Evolutionary conservation across 2,113 vertebrate genomes (phyloP).

Genomic region (Entomyzon cyanotis): DNA sequence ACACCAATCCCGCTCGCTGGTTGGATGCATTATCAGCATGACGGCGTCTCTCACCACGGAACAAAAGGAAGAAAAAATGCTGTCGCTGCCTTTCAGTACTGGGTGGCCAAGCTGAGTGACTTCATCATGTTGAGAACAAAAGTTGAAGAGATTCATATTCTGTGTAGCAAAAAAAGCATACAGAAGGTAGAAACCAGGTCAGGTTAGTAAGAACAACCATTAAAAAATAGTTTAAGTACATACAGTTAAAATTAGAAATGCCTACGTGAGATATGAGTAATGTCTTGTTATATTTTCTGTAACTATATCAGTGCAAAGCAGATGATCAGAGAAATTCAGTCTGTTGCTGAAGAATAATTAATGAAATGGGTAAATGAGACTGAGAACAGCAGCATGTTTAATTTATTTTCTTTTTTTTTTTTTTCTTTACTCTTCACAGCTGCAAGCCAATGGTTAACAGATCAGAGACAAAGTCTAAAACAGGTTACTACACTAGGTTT

Average conservation of each 20-base stretch:
- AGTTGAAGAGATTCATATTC: neutral
- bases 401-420: neutral
- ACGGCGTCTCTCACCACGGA: neutral
- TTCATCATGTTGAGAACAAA: neutral
- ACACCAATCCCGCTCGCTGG: neutral
- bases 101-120: neutral
- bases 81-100: neutral
- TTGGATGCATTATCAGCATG: neutral
- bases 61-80: neutral
- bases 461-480: neutral
- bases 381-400: neutral
- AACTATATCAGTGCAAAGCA: neutral
- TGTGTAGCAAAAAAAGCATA: neutral
- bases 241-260: conserved; percentile 4
- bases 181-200: neutral
- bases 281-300: neutral
- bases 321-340: neutral
- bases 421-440: neutral
- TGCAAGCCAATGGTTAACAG: neutral
- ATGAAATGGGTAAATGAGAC: neutral
- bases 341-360: neutral
- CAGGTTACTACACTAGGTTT: neutral
- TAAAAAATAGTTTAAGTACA: neutral
- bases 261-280: neutral
- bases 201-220: neutral